Conservation (phyloP, 2,888 invertebrate species). For the Mimas tiliae region DNA sequence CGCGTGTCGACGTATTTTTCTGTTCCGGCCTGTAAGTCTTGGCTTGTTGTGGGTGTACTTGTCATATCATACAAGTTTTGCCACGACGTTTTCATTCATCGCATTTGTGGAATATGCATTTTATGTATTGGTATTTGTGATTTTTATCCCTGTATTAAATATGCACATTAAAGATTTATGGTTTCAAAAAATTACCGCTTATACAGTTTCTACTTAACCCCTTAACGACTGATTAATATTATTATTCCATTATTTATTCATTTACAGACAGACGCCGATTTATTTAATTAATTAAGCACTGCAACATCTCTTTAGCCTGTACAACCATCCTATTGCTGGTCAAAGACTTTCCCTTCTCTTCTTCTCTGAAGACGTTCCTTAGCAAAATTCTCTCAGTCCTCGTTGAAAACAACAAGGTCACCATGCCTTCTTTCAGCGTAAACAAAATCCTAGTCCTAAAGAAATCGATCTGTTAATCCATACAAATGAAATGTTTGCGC, state of each 20-base stretch:
- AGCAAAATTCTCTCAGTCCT: too few relatives aligned
- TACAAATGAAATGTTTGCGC: conserved; percentile 3
- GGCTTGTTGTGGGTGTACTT: conserved; percentile 5
- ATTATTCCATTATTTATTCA: too few relatives aligned
- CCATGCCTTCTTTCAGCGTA: not conserved
- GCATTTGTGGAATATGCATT: not conserved
- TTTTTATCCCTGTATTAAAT: not conserved
- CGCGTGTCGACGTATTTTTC: conserved; percentile 14
- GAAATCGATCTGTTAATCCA: not conserved
- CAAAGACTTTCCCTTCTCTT: too few relatives aligned
- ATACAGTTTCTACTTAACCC: too few relatives aligned
- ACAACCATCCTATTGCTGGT: too few relatives aligned
- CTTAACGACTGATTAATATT: too few relatives aligned
- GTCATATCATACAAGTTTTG: conserved; percentile 1
- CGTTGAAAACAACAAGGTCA: not conserved
- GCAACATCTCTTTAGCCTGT: too few relatives aligned
- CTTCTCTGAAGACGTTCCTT: too few relatives aligned
- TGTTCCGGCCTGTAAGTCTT: conserved; percentile 13
- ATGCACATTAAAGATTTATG: too few relatives aligned
- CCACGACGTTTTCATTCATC: conserved; percentile 12
- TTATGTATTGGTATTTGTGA: not conserved
- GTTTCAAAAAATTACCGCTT: too few relatives aligned
- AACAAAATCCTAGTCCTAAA: not conserved
- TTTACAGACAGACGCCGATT: too few relatives aligned
- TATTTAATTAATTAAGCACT: too few relatives aligned